These are phyloP conservation scores for Cavia porcellus DNA, from an alignment of 2,113 vertebrate species.

Conservation along the genomic window DNA sequence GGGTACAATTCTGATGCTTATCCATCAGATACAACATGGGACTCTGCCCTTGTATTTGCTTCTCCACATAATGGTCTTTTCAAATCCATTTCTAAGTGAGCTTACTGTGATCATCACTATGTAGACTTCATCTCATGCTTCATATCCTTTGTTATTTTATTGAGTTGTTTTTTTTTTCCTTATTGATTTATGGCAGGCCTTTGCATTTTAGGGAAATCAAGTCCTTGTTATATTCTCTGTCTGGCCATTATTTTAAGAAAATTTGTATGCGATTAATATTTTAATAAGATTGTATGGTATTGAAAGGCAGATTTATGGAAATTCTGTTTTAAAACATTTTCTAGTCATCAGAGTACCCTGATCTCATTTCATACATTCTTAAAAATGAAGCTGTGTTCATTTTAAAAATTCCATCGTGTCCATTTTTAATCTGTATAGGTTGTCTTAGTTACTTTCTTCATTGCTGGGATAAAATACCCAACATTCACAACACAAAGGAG, in stretches of 20 bases:
- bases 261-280: slow-evolving; percentile 6
- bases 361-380: not conserved
- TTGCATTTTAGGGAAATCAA: slow-evolving; percentile 7
- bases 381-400: not conserved
- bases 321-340: slow-evolving; percentile 13
- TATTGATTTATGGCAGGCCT: not conserved
- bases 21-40: not conserved
- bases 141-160: not conserved
- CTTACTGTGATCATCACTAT: not conserved
- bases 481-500: not conserved
- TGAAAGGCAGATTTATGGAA: not conserved
- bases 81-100: not conserved
- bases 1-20: not conserved
- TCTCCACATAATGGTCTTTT: not conserved
- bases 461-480: not conserved
- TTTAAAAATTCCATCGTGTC: not conserved
- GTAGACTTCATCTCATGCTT: not conserved
- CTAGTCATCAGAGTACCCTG: not conserved
- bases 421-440: not conserved
- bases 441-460: not conserved
- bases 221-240: not conserved
- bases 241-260: not conserved
- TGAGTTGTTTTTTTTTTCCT: slow-evolving; percentile 20
- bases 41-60: not conserved
- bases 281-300: not conserved